Evolutionary conservation across 2,797 vertebrate species (phyloP).

Genomic region (Chloroceryle inda): DNA sequence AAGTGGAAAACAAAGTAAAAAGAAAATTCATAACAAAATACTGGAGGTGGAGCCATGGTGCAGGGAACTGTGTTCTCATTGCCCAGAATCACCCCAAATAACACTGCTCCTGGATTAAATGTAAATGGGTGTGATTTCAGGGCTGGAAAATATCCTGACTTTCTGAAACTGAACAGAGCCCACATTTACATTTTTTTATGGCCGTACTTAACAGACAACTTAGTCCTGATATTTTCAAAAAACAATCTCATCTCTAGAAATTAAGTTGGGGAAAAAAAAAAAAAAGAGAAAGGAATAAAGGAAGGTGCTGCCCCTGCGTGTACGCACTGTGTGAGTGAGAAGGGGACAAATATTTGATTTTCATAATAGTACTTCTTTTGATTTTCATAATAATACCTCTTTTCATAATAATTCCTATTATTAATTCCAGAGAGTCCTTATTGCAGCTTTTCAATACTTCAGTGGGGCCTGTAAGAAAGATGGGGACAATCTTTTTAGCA

Average conservation of each 20-base stretch:
- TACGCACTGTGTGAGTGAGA: neutral
- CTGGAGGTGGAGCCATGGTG: conserved; percentile 69
- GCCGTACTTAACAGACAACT: neutral
- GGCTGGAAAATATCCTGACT: neutral
- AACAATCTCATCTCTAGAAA: neutral
- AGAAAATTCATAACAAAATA: conserved; percentile 43
- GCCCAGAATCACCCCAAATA: neutral
- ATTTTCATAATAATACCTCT: neutral
- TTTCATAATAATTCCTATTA: neutral
- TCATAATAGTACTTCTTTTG: neutral
- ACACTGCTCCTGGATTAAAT: neutral
- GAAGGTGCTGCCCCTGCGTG: neutral
- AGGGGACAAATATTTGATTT: neutral
- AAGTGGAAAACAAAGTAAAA: neutral
- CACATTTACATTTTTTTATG: neutral
- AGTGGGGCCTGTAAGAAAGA: neutral
- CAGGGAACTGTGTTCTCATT: conserved; percentile 27
- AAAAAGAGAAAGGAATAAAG: neutral
- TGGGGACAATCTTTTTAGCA: neutral
- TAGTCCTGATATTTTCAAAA: neutral
- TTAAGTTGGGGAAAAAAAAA: neutral
- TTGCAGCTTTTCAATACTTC: neutral
- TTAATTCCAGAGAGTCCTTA: neutral
- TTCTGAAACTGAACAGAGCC: neutral
- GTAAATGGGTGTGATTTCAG: neutral